Evolutionary conservation across 2,113 vertebrate species (phyloP), one percentile per base, ranked within the genome.

Genomic region (Pongo abelii): DNA sequence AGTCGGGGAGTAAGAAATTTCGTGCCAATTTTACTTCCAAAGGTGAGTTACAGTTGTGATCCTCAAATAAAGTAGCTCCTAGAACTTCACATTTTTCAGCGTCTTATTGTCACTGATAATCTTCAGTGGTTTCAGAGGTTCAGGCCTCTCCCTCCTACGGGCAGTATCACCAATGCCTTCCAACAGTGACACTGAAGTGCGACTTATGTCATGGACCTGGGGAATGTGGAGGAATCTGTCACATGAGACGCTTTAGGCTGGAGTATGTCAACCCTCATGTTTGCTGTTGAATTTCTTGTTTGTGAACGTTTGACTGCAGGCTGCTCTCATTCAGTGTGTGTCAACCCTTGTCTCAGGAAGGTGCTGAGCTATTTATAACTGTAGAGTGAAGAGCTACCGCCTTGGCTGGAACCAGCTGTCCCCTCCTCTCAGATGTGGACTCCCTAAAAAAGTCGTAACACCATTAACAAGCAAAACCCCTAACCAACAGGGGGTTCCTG

Each of bases 21-120:
- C 18, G 17, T 6, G 48, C 70, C 23, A 43, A 84, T 77, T 85
- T 84, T 1, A 0, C 70, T 57, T 75, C 84, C n/a, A 52, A 78
- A 74, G n/a, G 79, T 81, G 94, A 95, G 80, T 94, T 70, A 77
- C 61, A 48, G 61, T 88, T 67, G 61, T 27, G 61, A 78, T 35
- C 57, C 70, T 95, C 78, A 94, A 64, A 61, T 84, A 75, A 46
- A 87, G 38, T 25, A 40, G 38, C 22, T 69, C 52, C 23, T 74
- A 55, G 67, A 79, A 46, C 85, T 46, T 77, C 64, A 52, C 9
- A 17, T 83, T 57, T 93, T 89, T 38, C 35, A 97, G 90, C 20
- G 0, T 64, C 64, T 57, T 48, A 46, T 55, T 84, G 43, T 86
- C 87, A 80, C 46, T 52, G 70, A 74, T 89, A 78, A 89, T 80